Evolutionary conservation across 2,888 invertebrate species (phyloP), one percentile per base, ranked within the genome.

Genomic region (Cosmopolites sordidus): DNA sequence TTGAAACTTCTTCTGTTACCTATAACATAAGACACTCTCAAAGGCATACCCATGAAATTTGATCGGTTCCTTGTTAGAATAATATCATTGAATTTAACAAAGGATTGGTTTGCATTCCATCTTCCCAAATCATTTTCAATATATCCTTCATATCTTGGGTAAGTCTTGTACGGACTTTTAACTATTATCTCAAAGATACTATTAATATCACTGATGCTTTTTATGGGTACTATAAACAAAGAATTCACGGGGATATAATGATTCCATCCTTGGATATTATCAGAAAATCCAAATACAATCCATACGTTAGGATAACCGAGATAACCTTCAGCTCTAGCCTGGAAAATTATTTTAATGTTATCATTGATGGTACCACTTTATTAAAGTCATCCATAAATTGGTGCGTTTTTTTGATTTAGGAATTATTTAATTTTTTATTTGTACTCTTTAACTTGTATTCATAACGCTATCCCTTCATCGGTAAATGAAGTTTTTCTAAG

Each of bases 11-110:
- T 30, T 12, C 47, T 46, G 14, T 51, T 30, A 9, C 29, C 42
- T 11, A 51, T 42, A 12, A 55, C 22, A 16, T 55, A 55, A 2
- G 51, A 51, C 2, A 48, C 48, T 17, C 50, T 55, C 16, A 55
- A 22, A 16, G 38, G 14, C 39, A 39, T 39, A 1, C 45, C 42
- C 17, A 29, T 16, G 16, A 55, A 51, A 38, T 50, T 47, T 8
- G 27, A 41, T 37, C 54, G 39, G 15, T 49, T 42, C 17, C 40
- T 45, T 5, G 38, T 18, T 6, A 48, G 12, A 16, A 48, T 48
- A 15, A 33, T 39, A 11, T 48, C n/a, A 1, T 51, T 41, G 11
- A 12, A 33, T 3, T 22, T 11, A 16, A 27, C 9, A 11, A 16
- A 18, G 9, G 9, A 11, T 8, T 15, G 16, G 39, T 41, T 15